Evolutionary conservation across 2,113 vertebrate species (phyloP).

Genomic region (Muscicapa adusta): DNA sequence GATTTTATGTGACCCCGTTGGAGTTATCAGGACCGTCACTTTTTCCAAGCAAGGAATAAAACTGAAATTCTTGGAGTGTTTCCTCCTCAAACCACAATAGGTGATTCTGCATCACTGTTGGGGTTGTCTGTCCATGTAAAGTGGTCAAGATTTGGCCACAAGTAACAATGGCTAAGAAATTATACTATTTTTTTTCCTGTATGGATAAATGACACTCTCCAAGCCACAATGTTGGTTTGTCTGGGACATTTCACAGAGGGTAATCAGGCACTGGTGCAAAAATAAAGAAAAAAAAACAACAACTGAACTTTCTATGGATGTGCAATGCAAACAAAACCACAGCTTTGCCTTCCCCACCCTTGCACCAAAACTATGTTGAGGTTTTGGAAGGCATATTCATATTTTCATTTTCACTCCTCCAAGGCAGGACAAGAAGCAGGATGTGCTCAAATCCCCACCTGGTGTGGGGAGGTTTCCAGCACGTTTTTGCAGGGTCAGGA

Average conservation of each 20-base stretch:
- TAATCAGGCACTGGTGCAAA: neutral
- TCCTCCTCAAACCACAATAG: neutral
- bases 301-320: constrained; percentile 21
- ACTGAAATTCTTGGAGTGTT: neutral
- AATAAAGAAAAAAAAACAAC: neutral
- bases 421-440: constrained; percentile 56
- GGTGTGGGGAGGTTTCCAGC: neutral
- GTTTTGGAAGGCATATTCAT: constrained; percentile 50
- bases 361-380: constrained; percentile 57
- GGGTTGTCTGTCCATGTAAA: neutral
- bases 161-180: neutral
- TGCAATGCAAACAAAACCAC: constrained; percentile 22
- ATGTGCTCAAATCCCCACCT: neutral
- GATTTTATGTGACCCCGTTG: neutral
- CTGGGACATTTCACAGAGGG: neutral
- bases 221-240: neutral
- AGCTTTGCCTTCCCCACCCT: constrained; percentile 41
- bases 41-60: neutral
- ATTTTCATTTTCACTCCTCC: constrained; percentile 54
- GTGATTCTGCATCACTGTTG: neutral
- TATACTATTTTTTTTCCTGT: rapidly evolving
- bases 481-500: neutral
- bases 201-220: neutral
- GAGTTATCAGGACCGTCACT: neutral
- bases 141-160: neutral